Evolutionary conservation across 2,797 vertebrate genomes (phyloP).

Genomic region (Lepus oiostolus): DNA sequence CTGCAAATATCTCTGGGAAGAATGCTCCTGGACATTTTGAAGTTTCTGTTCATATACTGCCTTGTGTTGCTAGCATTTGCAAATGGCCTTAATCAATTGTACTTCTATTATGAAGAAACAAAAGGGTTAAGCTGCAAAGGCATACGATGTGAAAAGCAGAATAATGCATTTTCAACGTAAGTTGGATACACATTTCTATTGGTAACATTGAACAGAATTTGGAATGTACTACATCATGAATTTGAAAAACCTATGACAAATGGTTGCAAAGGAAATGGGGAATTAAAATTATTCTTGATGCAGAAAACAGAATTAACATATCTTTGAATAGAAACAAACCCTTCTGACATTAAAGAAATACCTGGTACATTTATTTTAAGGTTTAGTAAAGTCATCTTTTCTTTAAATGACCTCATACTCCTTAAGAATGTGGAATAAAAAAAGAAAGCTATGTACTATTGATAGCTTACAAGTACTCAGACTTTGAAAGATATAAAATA

Average conservation of each 20-base stretch:
- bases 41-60: constrained; percentile 99
- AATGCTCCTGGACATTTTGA: constrained; percentile 99
- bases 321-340: background rate
- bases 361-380: constrained; percentile 16
- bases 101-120: constrained; percentile 95
- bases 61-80: constrained; percentile 97
- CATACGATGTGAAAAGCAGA: constrained; percentile 95
- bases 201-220: background rate
- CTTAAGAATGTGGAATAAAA: background rate
- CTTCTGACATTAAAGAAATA: constrained; percentile 8
- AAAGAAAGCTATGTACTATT: constrained; percentile 1
- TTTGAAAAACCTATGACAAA: background rate
- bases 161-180: constrained; percentile 99
- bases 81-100: constrained; percentile 98
- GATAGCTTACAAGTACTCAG: background rate
- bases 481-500: constrained; percentile 18
- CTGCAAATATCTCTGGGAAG: constrained; percentile 98
- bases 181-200: constrained; percentile 80
- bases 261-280: constrained; percentile 1
- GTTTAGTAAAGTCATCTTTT: constrained; percentile 51
- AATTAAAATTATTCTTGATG: background rate
- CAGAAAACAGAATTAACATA: constrained; percentile 17
- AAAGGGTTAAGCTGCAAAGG: constrained; percentile 91
- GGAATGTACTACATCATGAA: background rate
- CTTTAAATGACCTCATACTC: constrained; percentile 27